A percentile compares a stretch with the other conserved stretches of the same genome.
phyloP scores from a whole-genome alignment of 2,113 vertebrate genomes.

The Ginglymostoma cirratum region DNA sequence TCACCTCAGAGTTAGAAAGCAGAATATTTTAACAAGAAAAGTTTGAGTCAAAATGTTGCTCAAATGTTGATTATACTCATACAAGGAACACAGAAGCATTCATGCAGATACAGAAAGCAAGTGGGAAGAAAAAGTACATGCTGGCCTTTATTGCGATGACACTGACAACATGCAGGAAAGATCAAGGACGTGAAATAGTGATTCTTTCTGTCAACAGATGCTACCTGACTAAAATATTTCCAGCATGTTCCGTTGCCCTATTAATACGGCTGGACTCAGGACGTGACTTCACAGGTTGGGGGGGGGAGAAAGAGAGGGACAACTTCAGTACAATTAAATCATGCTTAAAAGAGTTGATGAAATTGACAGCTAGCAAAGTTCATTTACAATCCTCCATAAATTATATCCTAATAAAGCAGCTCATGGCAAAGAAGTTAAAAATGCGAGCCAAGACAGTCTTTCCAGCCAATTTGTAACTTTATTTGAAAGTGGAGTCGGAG shows the following conservation, averaged over 20 bases:
- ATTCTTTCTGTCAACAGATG: background rate
- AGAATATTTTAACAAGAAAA: background rate
- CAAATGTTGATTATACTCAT: background rate
- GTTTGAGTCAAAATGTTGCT: background rate
- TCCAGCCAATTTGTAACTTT: background rate
- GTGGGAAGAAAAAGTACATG: background rate
- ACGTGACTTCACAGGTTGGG: background rate
- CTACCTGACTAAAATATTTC: background rate
- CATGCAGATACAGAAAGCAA: background rate
- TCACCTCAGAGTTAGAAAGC: background rate
- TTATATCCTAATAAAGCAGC: too few species aligned
- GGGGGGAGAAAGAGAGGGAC: too few species aligned
- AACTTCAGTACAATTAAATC: too few species aligned
- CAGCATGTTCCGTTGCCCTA: background rate
- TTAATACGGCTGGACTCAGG: background rate
- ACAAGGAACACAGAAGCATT: background rate
- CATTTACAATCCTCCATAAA: background rate
- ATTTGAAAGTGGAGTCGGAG: too few species aligned
- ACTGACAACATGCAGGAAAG: background rate
- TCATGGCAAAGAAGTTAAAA: background rate
- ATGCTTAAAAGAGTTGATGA: background rate
- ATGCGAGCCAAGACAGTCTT: background rate
- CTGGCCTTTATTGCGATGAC: background rate
- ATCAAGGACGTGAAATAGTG: background rate
- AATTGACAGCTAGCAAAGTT: background rate